A percentile compares a stretch with the other conserved stretches of the same genome.
phyloP scores from a whole-genome alignment of 2,113 vertebrate genomes.

The Chloebia gouldiae region DNA sequence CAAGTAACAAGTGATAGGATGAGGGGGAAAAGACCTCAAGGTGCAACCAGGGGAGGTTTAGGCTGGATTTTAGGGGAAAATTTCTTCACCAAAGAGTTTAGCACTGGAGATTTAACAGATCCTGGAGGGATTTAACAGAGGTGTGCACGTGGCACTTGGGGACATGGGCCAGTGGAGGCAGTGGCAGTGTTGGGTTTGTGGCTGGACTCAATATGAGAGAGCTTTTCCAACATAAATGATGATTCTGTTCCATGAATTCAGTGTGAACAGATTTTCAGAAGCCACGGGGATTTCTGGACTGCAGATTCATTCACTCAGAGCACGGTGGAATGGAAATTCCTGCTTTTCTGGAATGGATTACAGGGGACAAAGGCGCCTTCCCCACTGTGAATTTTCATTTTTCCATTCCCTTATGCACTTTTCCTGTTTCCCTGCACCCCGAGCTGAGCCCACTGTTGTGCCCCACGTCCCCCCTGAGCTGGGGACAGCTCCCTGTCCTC shows the following conservation, averaged over 20 bases:
- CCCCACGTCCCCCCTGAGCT: neutral
- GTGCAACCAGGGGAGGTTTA: neutral
- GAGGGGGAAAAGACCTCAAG: neutral
- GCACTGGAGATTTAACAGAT: neutral
- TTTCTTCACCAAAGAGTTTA: neutral
- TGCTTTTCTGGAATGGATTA: neutral
- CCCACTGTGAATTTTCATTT: neutral
- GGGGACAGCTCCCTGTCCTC: neutral
- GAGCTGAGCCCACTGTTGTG: too few relatives aligned
- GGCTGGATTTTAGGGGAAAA: neutral
- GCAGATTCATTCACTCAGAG: neutral
- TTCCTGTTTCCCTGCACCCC: neutral
- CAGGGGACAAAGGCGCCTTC: neutral
- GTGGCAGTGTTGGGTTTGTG: too few relatives aligned
- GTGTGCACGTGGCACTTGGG: neutral
- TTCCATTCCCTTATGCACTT: neutral
- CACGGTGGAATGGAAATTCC: rapidly evolving
- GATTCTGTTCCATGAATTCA: neutral
- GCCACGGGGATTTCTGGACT: neutral
- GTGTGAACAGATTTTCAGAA: neutral
- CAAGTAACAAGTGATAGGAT: neutral
- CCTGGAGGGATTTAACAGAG: neutral
- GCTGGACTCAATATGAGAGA: neutral
- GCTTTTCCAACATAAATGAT: neutral
- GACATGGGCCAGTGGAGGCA: neutral